Percentiles rank a stretch among this genome's conserved stretches.
These are phyloP conservation scores for Bradypus variegatus DNA, from an alignment of 2,797 vertebrate genomes.

Conservation along the genomic window DNA sequence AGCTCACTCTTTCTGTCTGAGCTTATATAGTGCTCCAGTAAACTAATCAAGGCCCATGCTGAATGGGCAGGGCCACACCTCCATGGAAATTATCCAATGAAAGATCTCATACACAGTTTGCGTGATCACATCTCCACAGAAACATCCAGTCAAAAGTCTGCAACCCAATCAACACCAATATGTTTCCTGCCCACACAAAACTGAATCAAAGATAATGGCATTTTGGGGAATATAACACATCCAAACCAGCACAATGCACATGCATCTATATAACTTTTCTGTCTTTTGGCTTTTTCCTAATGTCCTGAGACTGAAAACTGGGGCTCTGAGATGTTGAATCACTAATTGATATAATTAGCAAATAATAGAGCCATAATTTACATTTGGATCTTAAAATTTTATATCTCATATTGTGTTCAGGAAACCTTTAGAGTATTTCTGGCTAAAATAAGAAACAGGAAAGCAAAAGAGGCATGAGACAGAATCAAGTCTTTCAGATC, in stretches of 20 bases:
- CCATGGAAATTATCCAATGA: too few species aligned
- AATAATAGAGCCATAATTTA: background rate
- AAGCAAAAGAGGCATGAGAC: background rate
- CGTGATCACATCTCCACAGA: too few species aligned
- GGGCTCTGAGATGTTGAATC: background rate
- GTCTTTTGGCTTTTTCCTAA: background rate
- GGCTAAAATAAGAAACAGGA: background rate
- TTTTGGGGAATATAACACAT: too few species aligned
- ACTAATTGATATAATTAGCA: background rate
- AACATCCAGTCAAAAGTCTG: too few species aligned
- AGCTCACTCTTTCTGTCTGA: too few species aligned
- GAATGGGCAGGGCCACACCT: too few species aligned
- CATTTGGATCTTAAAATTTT: background rate
- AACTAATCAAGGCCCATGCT: too few species aligned
- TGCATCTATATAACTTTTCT: background rate
- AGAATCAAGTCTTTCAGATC: background rate
- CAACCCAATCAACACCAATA: too few species aligned
- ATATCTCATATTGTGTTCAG: background rate
- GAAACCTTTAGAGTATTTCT: constrained; percentile 6
- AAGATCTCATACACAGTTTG: too few species aligned
- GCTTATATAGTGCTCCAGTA: too few species aligned
- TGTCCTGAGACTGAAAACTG: background rate
- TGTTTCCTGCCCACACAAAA: too few species aligned
- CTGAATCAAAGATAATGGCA: too few species aligned
- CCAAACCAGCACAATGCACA: background rate